These are phyloP conservation scores for Mesitornis unicolor DNA, from an alignment of 2,113 vertebrate genomes.

Conservation along the genomic window DNA sequence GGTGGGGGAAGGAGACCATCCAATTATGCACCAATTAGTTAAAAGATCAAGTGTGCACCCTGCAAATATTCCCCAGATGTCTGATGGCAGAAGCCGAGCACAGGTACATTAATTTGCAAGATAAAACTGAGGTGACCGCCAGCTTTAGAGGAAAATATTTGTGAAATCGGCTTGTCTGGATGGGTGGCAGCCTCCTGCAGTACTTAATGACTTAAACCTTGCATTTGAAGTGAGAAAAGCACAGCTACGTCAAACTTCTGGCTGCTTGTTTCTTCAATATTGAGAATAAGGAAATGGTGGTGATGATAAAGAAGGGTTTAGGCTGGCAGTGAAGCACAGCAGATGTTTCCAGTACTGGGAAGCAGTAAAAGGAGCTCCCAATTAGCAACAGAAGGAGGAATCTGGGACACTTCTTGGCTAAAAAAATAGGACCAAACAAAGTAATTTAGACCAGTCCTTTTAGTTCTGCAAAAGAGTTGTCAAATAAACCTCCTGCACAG, in stretches of 20 bases:
- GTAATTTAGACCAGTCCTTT: rapidly evolving
- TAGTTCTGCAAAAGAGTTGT: background rate
- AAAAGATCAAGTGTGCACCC: rapidly evolving
- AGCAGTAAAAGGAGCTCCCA: background rate
- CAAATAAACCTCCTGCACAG: background rate
- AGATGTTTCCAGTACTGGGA: background rate
- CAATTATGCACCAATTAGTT: rapidly evolving
- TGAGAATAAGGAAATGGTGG: background rate
- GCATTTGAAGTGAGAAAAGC: background rate
- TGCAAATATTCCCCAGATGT: too few relatives aligned
- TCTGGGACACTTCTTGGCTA: background rate
- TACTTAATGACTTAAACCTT: background rate
- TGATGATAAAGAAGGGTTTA: background rate
- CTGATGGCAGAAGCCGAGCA: background rate
- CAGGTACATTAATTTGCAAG: background rate
- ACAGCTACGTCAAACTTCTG: background rate
- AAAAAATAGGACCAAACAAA: background rate
- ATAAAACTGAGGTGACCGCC: background rate
- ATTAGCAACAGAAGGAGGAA: too few relatives aligned
- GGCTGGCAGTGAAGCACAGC: too few relatives aligned
- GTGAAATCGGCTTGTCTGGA: background rate
- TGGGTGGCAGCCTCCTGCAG: background rate
- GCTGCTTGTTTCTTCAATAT: background rate
- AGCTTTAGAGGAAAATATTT: background rate
- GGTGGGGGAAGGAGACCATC: background rate